phyloP scores from a whole-genome alignment of 2,888 invertebrate species.

The Nymphalis c-album region DNA sequence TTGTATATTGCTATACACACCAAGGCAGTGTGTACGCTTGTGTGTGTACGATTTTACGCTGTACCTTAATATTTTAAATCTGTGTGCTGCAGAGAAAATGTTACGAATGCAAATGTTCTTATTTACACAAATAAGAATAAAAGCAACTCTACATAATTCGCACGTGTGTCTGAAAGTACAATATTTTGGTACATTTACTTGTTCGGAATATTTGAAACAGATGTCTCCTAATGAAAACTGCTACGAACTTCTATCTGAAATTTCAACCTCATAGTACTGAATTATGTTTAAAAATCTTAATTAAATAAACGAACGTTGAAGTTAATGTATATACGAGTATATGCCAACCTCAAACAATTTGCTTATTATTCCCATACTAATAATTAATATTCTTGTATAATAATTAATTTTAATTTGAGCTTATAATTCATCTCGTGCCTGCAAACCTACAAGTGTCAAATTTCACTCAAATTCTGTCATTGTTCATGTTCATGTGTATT shows the following conservation, averaged over 20 bases:
- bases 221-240: constrained; percentile 7
- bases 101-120: too few relatives aligned
- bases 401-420: too few relatives aligned
- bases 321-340: not conserved
- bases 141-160: not conserved
- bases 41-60: not conserved
- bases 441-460: too few relatives aligned
- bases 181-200: not conserved
- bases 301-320: constrained; percentile 1
- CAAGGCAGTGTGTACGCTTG: not conserved
- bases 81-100: not conserved
- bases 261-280: not conserved
- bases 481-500: too few relatives aligned
- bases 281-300: not conserved
- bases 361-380: too few relatives aligned
- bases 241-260: not conserved
- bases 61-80: not conserved
- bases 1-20: not conserved
- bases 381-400: too few relatives aligned
- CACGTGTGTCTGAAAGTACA: constrained; percentile 1
- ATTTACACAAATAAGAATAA: too few relatives aligned
- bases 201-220: constrained; percentile 8
- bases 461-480: too few relatives aligned
- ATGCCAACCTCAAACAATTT: not conserved
- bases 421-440: too few relatives aligned